Base-by-base conservation (phyloP, 2,113 vertebrate species). In the Globicephala melas region DNA sequence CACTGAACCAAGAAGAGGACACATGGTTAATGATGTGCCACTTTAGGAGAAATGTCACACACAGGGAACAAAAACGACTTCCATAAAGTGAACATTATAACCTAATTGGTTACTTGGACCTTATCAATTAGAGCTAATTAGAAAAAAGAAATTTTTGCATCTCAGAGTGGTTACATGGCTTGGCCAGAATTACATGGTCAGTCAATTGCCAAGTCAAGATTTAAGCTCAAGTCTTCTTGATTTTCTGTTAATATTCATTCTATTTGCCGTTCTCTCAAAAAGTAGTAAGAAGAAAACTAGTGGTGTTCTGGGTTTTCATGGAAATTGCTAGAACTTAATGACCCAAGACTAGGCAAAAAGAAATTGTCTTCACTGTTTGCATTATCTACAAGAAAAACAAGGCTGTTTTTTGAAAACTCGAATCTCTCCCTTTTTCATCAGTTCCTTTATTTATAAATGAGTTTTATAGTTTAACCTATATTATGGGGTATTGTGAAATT, bases 101-200 rank as follows among this genome's bases (percentile, higher is more conserved):
- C 5, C 25, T 86, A 97, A 82, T 55, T 96, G 63, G n/a, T 90
- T 90, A 80, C 11, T 53, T 71, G n/a, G 44, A 41, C 14, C 14
- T 87, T 90, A 58, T 67, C 71, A 94, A 93, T 86, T 62, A 62
- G 17, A 83, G 53, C 36, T 96, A 97, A 95, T 83, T 90, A 76
- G 38, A 21, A 79, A 96, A 93, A 76, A 44, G 41, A 89, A 47
- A 36, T 33, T 89, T 88, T 83, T 96, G 10, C 62, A 55, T 89
- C 36, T 92, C 25, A 63, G n/a, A 89, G 17, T 58, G 13, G 12
- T 87, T 76, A 76, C 10, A 5, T 60, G 0, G 31, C 38, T 65
- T 94, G 70, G 23, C 70, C 58, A 84, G 50, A 79, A 90, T 87
- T 90, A 90, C 26, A 89, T 21, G 20, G n/a, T 70, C n/a, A 96